Conservation (phyloP, 2,888 invertebrate species). For the Caenorhabditis drosophilae region DNA sequence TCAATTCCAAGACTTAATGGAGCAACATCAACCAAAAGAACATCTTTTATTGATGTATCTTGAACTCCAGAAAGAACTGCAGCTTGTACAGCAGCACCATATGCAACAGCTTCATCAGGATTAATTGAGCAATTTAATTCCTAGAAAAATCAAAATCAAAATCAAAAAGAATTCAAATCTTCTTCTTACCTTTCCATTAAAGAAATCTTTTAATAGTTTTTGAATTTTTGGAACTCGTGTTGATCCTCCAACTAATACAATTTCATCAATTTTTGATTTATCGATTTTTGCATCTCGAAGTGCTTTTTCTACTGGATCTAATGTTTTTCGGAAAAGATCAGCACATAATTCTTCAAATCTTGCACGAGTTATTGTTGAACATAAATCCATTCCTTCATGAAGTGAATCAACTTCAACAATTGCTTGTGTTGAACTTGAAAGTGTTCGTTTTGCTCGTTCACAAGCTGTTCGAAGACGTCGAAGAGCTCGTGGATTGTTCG, state of each 20-base stretch:
- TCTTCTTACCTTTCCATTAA: conserved; percentile 79
- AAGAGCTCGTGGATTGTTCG: conserved; percentile 83
- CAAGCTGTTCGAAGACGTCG: conserved; percentile 89
- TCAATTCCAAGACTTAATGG: conserved; percentile 88
- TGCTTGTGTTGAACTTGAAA: conserved; percentile 74
- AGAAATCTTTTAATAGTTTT: conserved; percentile 83
- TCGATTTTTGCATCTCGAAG: conserved; percentile 94
- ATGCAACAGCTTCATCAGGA: conserved; percentile 95
- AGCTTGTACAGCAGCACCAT: conserved; percentile 76
- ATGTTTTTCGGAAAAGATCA: conserved; percentile 91
- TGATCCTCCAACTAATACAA: conserved; percentile 84
- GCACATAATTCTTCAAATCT: conserved; percentile 95
- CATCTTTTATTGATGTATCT: conserved; percentile 39
- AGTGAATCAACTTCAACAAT: conserved; percentile 88
- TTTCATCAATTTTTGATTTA: conserved; percentile 74
- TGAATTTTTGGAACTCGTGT: conserved; percentile 97
- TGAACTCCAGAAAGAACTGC: conserved; percentile 44
- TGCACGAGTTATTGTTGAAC: conserved; percentile 92
- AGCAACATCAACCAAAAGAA: conserved; percentile 85
- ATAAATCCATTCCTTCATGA: conserved; percentile 93
- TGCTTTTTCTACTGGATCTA: conserved; percentile 95
- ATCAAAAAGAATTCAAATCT: not conserved
- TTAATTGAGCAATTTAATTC: conserved; percentile 91
- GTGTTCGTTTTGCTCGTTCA: conserved; percentile 75
- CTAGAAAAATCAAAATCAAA: conserved; percentile 1